phyloP scores from a whole-genome alignment of 2,888 invertebrate species.

The Lepidocyrtoides sp. region DNA sequence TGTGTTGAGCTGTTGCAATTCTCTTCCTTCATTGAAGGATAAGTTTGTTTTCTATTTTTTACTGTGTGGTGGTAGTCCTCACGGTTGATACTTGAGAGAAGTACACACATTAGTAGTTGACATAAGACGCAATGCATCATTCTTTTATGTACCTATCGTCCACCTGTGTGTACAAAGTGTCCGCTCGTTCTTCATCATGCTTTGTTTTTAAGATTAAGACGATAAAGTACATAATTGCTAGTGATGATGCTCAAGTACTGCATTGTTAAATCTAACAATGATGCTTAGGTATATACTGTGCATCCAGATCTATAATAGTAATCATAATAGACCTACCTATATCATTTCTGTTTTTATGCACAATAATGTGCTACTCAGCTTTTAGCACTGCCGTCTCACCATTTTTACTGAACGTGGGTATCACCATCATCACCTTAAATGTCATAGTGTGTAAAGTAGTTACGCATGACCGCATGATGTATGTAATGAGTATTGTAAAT shows the following conservation, averaged over 20 bases:
- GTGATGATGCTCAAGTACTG: too few relatives aligned
- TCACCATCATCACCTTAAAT: too few relatives aligned
- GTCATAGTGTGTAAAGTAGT: too few relatives aligned
- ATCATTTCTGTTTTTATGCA: too few relatives aligned
- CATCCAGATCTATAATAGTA: too few relatives aligned
- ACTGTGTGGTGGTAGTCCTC: neutral
- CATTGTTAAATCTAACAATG: too few relatives aligned
- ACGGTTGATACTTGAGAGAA: neutral
- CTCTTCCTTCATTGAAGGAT: conserved; percentile 78
- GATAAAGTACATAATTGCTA: neutral
- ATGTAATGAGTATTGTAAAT: too few relatives aligned
- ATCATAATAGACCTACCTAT: too few relatives aligned
- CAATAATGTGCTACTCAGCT: neutral
- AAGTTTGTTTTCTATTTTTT: conserved; percentile 26
- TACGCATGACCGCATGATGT: too few relatives aligned
- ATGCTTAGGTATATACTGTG: too few relatives aligned
- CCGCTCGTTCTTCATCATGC: neutral
- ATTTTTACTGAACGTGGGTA: too few relatives aligned
- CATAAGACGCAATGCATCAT: neutral
- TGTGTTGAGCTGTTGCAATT: conserved; percentile 66
- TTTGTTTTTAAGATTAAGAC: neutral
- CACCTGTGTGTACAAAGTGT: neutral
- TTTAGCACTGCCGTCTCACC: neutral
- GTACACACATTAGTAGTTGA: neutral
- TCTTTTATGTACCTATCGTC: neutral